Evolutionary conservation across 1,140 invertebrate species (phyloP), one percentile per base, ranked within the genome.

Genomic region (Diorhabda carinulata): DNA sequence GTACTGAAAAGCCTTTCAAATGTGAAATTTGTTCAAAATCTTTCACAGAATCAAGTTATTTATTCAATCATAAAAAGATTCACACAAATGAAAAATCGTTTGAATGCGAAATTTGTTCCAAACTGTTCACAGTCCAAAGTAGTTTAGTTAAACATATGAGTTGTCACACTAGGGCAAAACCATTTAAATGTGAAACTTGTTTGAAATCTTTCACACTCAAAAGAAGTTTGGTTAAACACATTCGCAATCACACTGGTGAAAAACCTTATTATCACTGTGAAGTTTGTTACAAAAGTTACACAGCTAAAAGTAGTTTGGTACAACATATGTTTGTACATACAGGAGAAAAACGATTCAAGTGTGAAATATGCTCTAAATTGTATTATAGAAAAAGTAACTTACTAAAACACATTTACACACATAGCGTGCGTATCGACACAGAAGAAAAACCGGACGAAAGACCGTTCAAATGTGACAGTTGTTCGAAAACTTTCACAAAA

Each of bases 101-200:
- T 10, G 43, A 62, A 9, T 62, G 61, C 10, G 10, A 42, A 44
- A 5, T 44, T 9, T 44, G 42, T 9, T 9, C 4, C 2, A 52
- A 52, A 2, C 6, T 8, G n/a, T 4, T 52, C n/a, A 3, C 6
- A 8, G n/a, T 3, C 2, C n/a, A 3, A 6, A 4, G 61, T 43
- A 43, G 10, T n/a, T 61, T 62, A 43, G 4, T 6, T 10, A 62
- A 8, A 4, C 61, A 93, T 82, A 89, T 89, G 77, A 79, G 88
- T 5, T 88, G 86, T 0, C 89, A 90, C 73, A 88, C 87, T 0
- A 87, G 89, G 3, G 89, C 93, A 76, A 90, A 91, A 76, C 92
- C 92, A 0, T 93, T 91, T 76, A 85, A 86, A 47, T 93, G 92
- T 80, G 86, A 87, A 66, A 83, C 87, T 64, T 95, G 92, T 81